Percentiles rank a stretch among this genome's conserved stretches.
Evolutionary conservation across 2,888 invertebrate species (phyloP).

Genomic region (Mythimna loreyi): DNA sequence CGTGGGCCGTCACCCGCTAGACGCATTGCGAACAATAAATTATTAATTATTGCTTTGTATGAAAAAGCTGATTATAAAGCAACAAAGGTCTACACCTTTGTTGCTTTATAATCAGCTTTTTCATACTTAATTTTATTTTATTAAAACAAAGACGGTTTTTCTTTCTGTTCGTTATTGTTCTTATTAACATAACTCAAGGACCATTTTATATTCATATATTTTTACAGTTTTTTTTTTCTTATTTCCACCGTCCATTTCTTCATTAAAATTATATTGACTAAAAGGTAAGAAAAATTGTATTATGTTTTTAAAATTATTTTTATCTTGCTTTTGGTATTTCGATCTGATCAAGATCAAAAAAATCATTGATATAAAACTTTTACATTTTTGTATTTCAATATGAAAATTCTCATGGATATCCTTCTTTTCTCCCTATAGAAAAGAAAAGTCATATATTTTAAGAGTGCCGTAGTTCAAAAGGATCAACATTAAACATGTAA

Average conservation of each 20-base stretch:
- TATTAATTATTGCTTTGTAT: slow-evolving; percentile 13
- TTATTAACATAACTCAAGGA: not conserved
- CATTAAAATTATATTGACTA: not conserved
- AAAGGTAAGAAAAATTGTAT: not conserved
- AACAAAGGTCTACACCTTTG: too few species aligned
- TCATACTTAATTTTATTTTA: not conserved
- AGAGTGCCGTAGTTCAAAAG: too few species aligned
- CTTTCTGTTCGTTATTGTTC: not conserved
- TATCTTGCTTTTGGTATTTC: too few species aligned
- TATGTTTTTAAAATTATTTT: too few species aligned
- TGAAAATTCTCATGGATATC: too few species aligned
- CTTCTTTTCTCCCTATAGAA: too few species aligned
- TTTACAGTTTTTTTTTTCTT: not conserved
- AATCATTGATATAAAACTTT: too few species aligned
- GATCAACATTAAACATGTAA: too few species aligned
- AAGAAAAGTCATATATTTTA: too few species aligned
- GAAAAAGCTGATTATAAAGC: too few species aligned
- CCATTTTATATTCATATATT: not conserved
- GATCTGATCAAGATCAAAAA: too few species aligned
- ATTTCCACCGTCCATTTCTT: not conserved
- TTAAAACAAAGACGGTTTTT: not conserved
- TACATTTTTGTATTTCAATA: too few species aligned
- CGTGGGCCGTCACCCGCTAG: slow-evolving; percentile 13
- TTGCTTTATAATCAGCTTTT: not conserved
- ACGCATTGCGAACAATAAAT: slow-evolving; percentile 27